Evolutionary conservation across 2,797 vertebrate species (phyloP), one percentile per base, ranked within the genome.

Genomic region (Sebastes glaucus): DNA sequence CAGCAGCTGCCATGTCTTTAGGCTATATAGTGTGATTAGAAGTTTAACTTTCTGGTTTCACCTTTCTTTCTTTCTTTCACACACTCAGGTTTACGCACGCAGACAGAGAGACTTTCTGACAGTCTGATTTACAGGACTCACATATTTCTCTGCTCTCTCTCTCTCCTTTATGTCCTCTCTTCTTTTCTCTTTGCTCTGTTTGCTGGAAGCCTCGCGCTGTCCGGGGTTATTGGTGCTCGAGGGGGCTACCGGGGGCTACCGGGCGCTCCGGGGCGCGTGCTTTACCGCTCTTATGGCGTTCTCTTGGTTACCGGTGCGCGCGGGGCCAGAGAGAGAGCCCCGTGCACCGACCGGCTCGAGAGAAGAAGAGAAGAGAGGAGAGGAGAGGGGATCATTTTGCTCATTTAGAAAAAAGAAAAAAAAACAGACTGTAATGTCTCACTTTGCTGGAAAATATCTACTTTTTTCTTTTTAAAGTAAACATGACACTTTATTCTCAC

Each of bases 251-350:
- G 93, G 93, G 93, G 93, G 94, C 94, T 93, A 95, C 95, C 94
- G 93, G 91, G 35, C 92, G 94, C 95, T 94, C 93, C 92, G 87
- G 93, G 88, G 87, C 93, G 96, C 96, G 90, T 97, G 97, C 94
- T 98, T 98, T 93, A 92, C 93, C 91, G 96, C 94, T 92, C 96
- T 83, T 91, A 88, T 93, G 93, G 95, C 91, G 97, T 97, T 96
- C 96, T 97, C 97, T 95, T 96, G 97, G 97, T 97, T 97, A 98
- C 97, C 95, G 91, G 93, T 89, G 89, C 84, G 88, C 85, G 80
- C 79, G 14, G 86, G 79, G 88, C 94, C 87, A 87, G 85, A 87
- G 84, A 38, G 35, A 38, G 35, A 38, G 35, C 35, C 35, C 35
- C 35, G 35, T 38, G 35, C 35, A 71, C 74, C 77, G 85, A 61